A percentile compares a stretch with the other conserved stretches of the same genome.
Evolutionary conservation across 2,113 vertebrate species (phyloP).

Genomic region (Propithecus coquereli): DNA sequence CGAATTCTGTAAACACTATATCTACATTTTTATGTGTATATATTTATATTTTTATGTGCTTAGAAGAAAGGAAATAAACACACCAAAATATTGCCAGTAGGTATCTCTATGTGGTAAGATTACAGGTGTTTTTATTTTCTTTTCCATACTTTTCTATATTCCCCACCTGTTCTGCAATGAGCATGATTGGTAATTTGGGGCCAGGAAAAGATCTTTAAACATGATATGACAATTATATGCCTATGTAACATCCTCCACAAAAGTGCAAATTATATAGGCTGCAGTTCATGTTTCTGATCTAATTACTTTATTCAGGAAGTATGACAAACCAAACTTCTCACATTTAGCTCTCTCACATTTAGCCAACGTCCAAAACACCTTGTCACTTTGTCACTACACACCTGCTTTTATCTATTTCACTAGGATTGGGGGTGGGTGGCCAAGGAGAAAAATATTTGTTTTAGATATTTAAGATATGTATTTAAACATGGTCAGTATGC

Average conservation of each 20-base stretch:
- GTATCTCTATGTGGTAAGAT: not conserved
- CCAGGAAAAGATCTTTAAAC: conserved; percentile 13
- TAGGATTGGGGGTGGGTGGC: not conserved
- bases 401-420: not conserved
- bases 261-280: not conserved
- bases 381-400: not conserved
- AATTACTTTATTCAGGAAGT: not conserved
- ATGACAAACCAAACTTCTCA: not conserved
- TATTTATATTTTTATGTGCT: conserved; percentile 24
- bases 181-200: not conserved
- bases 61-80: not conserved
- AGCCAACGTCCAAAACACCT: not conserved
- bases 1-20: not conserved
- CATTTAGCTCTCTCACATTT: not conserved
- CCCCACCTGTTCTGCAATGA: not conserved
- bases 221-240: not conserved
- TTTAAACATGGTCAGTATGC: not conserved
- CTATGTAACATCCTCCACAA: not conserved
- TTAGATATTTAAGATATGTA: not conserved
- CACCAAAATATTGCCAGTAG: not conserved
- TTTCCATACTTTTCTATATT: not conserved
- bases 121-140: not conserved
- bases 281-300: not conserved
- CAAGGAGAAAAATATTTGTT: not conserved
- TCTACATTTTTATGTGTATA: not conserved